Conservation (phyloP, 2,888 invertebrate genomes). For the Erpobdella octoculata region DNA sequence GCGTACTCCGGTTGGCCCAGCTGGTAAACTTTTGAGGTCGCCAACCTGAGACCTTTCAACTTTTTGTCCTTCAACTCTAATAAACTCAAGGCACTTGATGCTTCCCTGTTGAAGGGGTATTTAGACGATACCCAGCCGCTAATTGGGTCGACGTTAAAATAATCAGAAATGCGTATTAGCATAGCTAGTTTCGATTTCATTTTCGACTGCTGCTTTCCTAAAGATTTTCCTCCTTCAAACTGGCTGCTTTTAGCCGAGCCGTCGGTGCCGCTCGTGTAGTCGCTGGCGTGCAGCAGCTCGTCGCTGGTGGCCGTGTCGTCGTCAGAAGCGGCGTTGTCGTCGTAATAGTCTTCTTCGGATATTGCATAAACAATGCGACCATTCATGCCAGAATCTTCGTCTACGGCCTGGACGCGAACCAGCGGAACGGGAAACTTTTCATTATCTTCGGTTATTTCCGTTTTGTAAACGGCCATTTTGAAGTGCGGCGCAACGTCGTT, state of each 20-base stretch:
- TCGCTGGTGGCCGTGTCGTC: neutral
- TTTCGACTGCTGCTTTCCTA: neutral
- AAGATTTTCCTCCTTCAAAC: neutral
- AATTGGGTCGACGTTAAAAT: constrained; percentile 5
- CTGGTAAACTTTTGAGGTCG: neutral
- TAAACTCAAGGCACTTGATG: neutral
- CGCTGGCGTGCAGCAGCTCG: neutral
- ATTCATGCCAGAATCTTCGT: constrained; percentile 33
- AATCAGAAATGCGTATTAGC: neutral
- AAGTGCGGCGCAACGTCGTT: constrained; percentile 35
- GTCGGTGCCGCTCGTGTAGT: neutral
- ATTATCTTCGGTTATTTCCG: constrained; percentile 32
- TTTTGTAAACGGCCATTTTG: constrained; percentile 26
- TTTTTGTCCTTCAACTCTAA: neutral
- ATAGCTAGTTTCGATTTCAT: neutral
- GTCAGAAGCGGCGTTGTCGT: neutral
- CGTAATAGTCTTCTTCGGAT: neutral
- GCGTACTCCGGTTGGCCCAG: neutral
- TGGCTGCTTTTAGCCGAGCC: neutral
- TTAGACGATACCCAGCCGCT: constrained; percentile 12
- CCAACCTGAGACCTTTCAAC: neutral
- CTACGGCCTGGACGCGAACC: constrained; percentile 31
- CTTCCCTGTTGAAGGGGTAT: constrained; percentile 11
- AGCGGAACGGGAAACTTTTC: constrained; percentile 24
- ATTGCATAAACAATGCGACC: constrained; percentile 26